These are phyloP conservation scores for Anguilla anguilla DNA, from an alignment of 2,797 vertebrate genomes.

Conservation along the genomic window DNA sequence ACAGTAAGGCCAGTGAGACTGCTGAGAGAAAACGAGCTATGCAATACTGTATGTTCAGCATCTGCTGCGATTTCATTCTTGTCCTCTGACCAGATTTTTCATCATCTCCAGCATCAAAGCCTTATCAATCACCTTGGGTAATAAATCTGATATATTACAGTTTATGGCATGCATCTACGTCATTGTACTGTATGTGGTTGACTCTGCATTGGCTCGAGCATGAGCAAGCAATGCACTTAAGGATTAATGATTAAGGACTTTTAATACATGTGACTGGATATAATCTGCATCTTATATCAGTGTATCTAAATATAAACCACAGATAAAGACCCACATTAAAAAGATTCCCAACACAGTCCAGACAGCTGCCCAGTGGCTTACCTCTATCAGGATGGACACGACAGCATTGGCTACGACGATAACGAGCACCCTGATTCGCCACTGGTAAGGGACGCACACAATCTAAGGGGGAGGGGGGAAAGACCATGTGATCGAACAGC, in stretches of 20 bases:
- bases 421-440: slow-evolving; percentile 81
- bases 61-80: not conserved
- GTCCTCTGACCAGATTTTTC: not conserved
- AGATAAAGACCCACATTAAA: not conserved
- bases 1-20: not conserved
- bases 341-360: not conserved
- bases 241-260: not conserved
- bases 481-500: not conserved
- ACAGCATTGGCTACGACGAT: slow-evolving; percentile 80
- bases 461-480: slow-evolving; percentile 69
- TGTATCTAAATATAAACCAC: not conserved
- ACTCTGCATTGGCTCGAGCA: not conserved
- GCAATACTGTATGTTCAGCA: not conserved
- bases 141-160: not conserved
- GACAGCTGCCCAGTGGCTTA: slow-evolving; percentile 65
- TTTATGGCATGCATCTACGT: not conserved
- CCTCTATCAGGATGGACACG: slow-evolving; percentile 84
- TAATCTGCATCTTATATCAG: not conserved
- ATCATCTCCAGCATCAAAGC: not conserved
- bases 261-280: not conserved
- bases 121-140: not conserved
- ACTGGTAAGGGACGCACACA: slow-evolving; percentile 86
- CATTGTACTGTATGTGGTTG: not conserved
- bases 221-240: not conserved
- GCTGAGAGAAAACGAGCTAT: not conserved